phyloP scores from a whole-genome alignment of 2,113 vertebrate genomes.

The human region DNA sequence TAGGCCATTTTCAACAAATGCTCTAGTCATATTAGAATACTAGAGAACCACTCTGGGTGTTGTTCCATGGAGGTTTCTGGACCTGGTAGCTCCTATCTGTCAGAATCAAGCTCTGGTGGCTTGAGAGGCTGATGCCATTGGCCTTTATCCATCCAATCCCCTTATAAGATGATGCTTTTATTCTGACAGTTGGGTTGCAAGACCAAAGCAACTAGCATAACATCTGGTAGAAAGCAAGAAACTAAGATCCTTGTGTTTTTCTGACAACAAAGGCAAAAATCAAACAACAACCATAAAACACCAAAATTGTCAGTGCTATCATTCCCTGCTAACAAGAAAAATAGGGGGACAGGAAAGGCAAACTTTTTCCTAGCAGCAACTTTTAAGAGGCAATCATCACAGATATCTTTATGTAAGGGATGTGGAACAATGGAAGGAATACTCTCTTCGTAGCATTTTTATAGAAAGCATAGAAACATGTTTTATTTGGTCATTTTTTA shows the following conservation, averaged over 20 bases:
- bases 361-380: not conserved
- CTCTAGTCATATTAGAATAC: not conserved
- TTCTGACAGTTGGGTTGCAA: not conserved
- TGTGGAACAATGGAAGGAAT: not conserved
- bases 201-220: not conserved
- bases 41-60: not conserved
- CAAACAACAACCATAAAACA: not conserved
- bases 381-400: slow-evolving; percentile 16
- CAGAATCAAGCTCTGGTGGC: not conserved
- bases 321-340: slow-evolving; percentile 39
- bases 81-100: too few species aligned
- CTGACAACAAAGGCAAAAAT: slow-evolving; percentile 31
- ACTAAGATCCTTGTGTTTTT: not conserved
- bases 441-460: not conserved
- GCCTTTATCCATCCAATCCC: accelerated
- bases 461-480: slow-evolving; percentile 29
- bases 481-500: slow-evolving; percentile 60
- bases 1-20: not conserved
- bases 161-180: not conserved
- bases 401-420: not conserved
- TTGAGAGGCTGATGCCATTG: too few species aligned
- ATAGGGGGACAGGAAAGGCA: slow-evolving; percentile 21
- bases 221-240: not conserved
- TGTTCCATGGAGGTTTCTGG: not conserved
- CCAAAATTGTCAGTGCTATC: not conserved